Conservation (phyloP, 2,888 invertebrate species). For the Isoperla grammatica region DNA sequence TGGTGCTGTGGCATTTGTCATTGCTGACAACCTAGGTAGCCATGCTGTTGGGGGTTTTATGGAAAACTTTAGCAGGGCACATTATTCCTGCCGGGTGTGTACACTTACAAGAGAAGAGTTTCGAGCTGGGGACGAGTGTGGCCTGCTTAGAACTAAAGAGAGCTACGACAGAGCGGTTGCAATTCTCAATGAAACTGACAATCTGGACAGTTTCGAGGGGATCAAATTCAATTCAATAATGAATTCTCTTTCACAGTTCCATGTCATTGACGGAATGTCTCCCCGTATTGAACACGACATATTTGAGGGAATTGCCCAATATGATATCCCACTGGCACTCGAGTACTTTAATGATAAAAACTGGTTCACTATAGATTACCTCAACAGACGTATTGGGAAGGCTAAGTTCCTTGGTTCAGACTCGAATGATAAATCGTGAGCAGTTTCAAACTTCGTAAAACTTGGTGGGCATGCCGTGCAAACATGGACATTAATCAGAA, state of each 20-base stretch:
- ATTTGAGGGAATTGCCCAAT: constrained; percentile 14
- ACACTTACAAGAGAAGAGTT: not conserved
- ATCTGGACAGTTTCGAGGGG: not conserved
- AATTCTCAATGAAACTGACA: too few species aligned
- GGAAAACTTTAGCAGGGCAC: constrained; percentile 2
- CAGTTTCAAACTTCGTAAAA: not conserved
- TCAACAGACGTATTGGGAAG: too few species aligned
- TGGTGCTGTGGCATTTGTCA: not conserved
- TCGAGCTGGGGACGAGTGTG: not conserved
- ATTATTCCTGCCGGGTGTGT: constrained; percentile 16
- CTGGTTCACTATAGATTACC: not conserved
- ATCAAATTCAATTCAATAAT: constrained; percentile 8
- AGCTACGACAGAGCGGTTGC: too few species aligned
- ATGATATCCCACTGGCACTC: constrained; percentile 4
- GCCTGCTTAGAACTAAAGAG: not conserved
- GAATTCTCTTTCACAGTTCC: not conserved
- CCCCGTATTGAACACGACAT: constrained; percentile 14
- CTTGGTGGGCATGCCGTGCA: constrained; percentile 1
- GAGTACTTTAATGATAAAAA: not conserved
- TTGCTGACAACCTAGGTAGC: constrained; percentile 11
- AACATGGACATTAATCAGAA: too few species aligned
- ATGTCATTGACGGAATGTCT: constrained; percentile 1
- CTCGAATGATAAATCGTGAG: too few species aligned
- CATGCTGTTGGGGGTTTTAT: constrained; percentile 5
- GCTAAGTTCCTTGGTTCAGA: too few species aligned